Conservation (phyloP, 2,113 vertebrate genomes). For the Rhadina sibilatrix region DNA sequence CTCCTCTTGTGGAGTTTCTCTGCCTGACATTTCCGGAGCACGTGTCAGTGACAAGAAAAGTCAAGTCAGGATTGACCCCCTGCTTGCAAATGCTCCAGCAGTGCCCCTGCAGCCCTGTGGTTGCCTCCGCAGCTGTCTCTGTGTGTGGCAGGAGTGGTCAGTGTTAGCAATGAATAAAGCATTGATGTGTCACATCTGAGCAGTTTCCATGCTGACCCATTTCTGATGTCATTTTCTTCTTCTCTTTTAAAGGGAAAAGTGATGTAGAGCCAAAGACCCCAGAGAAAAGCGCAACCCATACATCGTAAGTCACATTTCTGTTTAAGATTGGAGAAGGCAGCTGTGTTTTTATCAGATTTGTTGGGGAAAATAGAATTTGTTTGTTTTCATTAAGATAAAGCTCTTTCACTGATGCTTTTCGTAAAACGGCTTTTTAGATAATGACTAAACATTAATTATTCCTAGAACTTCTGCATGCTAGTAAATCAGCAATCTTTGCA, state of each 20-base stretch:
- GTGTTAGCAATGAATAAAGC: conserved; percentile 21
- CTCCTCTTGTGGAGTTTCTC: background rate
- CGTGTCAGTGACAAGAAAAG: background rate
- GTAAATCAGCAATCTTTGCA: conserved; percentile 26
- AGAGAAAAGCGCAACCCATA: conserved; percentile 84
- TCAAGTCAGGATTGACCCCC: background rate
- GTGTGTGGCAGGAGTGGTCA: background rate
- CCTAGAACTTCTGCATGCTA: background rate
- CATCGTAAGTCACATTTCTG: conserved; percentile 88
- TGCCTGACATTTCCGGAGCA: background rate
- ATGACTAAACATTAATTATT: conserved; percentile 54
- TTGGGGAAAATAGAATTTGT: conserved; percentile 25
- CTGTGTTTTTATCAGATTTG: conserved; percentile 42
- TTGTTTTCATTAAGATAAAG: conserved; percentile 51
- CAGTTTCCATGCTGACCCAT: conserved; percentile 23
- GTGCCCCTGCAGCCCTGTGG: background rate
- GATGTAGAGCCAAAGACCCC: conserved; percentile 82
- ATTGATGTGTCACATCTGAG: conserved; percentile 27
- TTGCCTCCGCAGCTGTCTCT: background rate
- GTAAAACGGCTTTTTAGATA: conserved; percentile 46
- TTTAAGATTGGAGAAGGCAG: conserved; percentile 38
- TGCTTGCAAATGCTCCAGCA: background rate
- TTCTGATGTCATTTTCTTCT: conserved; percentile 64
- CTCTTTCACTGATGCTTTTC: conserved; percentile 33
- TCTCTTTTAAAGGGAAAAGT: conserved; percentile 81